These are phyloP conservation scores for Drosophila sechellia DNA, from an alignment of 1,140 invertebrate genomes.

Conservation along the genomic window DNA sequence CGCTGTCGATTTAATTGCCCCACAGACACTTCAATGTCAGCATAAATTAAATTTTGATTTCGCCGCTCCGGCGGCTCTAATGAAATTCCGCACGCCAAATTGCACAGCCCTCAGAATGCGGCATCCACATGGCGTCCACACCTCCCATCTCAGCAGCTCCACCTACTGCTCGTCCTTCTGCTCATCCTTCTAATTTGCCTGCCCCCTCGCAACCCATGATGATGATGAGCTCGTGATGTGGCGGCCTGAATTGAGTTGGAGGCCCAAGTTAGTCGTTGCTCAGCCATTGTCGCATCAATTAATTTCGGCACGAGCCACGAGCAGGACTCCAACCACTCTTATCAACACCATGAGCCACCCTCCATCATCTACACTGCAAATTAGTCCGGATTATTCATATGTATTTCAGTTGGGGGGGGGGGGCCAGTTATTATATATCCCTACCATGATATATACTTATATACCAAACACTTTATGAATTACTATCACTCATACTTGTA, in stretches of 20 bases:
- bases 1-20: constrained; percentile 70
- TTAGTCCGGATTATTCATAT: background rate
- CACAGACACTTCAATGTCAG: constrained; percentile 75
- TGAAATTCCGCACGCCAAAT: constrained; percentile 68
- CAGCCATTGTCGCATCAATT: constrained; percentile 69
- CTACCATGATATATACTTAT: no score
- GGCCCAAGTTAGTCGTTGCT: constrained; percentile 54
- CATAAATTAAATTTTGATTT: constrained; percentile 80
- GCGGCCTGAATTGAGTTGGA: constrained; percentile 56
- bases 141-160: background rate
- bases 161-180: background rate
- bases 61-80: constrained; percentile 47
- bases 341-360: constrained; percentile 6
- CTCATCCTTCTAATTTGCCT: background rate
- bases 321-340: constrained; percentile 15
- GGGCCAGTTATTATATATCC: background rate
- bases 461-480: background rate
- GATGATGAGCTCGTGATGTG: constrained; percentile 62
- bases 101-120: constrained; percentile 37
- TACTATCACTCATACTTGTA: no score
- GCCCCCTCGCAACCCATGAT: constrained; percentile 17
- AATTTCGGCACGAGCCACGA: constrained; percentile 61
- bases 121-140: constrained; percentile 14
- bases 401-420: background rate
- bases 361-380: constrained; percentile 16